A percentile compares a stretch with the other conserved stretches of the same genome.
These are phyloP conservation scores for Periophthalmus modestus DNA, from an alignment of 2,113 vertebrate species.

Conservation along the genomic window DNA sequence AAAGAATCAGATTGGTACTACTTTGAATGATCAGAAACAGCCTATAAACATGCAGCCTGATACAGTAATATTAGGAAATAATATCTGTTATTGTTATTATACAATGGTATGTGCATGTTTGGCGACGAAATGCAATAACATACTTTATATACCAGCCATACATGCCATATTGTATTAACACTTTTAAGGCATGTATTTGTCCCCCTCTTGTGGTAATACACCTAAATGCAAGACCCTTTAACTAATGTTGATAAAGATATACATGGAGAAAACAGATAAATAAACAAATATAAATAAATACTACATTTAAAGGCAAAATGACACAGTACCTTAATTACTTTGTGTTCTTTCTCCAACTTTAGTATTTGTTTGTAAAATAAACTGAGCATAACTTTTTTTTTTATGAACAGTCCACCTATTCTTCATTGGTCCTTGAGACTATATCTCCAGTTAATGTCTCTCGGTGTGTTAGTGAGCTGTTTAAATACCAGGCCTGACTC, in stretches of 20 bases:
- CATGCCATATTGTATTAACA: not conserved
- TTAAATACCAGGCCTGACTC: not conserved
- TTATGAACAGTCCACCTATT: not conserved
- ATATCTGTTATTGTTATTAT: not conserved
- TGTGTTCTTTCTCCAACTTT: not conserved
- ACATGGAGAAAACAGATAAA: not conserved
- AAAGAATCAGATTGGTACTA: too few relatives aligned
- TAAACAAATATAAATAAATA: not conserved
- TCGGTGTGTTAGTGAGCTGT: not conserved
- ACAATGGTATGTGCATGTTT: not conserved
- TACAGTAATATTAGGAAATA: not conserved
- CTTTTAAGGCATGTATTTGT: slow-evolving; percentile 8
- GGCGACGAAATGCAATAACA: not conserved
- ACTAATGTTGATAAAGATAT: not conserved
- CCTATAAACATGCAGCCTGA: too few relatives aligned
- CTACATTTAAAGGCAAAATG: not conserved
- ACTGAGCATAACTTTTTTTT: not conserved
- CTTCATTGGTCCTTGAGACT: not conserved
- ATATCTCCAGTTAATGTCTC: not conserved
- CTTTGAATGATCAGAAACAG: too few relatives aligned
- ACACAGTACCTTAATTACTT: not conserved
- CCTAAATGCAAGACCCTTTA: not conserved
- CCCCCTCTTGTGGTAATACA: slow-evolving; percentile 51
- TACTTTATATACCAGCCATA: too few relatives aligned
- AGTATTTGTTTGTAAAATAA: not conserved